Conservation (phyloP, 2,113 vertebrate genomes). For the Meles meles region DNA sequence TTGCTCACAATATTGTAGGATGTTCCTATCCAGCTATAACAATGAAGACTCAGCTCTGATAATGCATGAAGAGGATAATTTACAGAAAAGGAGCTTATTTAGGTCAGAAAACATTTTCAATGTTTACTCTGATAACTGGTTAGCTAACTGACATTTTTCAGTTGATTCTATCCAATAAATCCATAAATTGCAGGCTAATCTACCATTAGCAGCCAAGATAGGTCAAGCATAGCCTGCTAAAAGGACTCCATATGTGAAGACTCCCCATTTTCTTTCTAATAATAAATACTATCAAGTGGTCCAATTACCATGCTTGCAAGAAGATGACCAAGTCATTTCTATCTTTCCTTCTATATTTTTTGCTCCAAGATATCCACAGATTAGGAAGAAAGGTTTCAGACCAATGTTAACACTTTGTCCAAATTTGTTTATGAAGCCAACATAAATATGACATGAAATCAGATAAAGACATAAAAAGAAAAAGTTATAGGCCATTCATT, state of each 20-base stretch:
- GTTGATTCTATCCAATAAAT: background rate
- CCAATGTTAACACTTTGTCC: background rate
- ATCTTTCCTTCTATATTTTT: background rate
- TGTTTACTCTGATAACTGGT: background rate
- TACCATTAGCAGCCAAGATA: background rate
- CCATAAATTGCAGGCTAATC: background rate
- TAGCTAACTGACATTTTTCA: background rate
- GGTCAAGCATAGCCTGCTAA: background rate
- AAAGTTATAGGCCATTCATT: background rate
- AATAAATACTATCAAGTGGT: background rate
- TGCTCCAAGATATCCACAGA: background rate
- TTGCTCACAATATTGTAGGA: background rate
- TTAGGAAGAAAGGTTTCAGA: background rate
- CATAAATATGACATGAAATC: background rate
- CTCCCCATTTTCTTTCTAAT: background rate
- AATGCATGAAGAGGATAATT: background rate
- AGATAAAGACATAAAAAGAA: background rate
- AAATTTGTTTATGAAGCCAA: background rate
- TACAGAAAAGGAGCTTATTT: background rate
- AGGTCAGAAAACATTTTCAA: background rate
- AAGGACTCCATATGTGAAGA: background rate
- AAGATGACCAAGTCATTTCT: background rate
- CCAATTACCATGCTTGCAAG: background rate
- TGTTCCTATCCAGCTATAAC: background rate
- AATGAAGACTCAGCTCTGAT: background rate